A percentile compares a stretch with the other conserved stretches of the same genome.
These are phyloP conservation scores for Cephalopterus ornatus DNA, from an alignment of 2,113 vertebrate species.

Conservation along the genomic window DNA sequence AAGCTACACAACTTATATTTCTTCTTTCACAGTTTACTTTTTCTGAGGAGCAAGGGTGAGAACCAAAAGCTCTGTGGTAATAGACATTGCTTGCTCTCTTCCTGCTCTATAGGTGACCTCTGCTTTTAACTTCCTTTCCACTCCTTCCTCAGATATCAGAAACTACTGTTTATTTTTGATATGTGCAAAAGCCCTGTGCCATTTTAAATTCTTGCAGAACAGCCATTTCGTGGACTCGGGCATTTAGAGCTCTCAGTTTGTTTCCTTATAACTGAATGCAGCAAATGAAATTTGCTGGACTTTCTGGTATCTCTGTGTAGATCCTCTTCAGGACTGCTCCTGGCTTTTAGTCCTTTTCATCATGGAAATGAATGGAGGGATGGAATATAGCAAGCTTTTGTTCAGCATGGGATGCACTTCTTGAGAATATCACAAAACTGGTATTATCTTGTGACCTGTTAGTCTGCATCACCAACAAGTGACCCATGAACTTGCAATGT, in stretches of 20 bases:
- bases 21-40: background rate
- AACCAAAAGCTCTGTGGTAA: background rate
- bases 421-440: background rate
- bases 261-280: background rate
- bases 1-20: background rate
- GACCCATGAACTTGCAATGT: background rate
- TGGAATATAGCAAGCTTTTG: background rate
- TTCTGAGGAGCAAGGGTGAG: background rate
- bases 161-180: conserved; percentile 27
- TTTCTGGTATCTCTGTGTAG: background rate
- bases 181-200: background rate
- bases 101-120: background rate
- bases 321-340: background rate
- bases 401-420: background rate
- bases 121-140: conserved; percentile 34
- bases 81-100: background rate
- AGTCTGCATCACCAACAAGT: background rate
- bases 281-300: background rate
- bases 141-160: conserved; percentile 6
- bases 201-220: conserved; percentile 50
- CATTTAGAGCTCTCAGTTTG: background rate
- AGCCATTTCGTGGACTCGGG: conserved; percentile 5
- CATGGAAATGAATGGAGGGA: background rate
- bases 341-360: conserved; percentile 2
- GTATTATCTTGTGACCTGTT: background rate